A percentile compares a stretch with the other conserved stretches of the same genome.
Evolutionary conservation across 2,888 invertebrate species (phyloP).

Genomic region (Phaonia tiefii): DNA sequence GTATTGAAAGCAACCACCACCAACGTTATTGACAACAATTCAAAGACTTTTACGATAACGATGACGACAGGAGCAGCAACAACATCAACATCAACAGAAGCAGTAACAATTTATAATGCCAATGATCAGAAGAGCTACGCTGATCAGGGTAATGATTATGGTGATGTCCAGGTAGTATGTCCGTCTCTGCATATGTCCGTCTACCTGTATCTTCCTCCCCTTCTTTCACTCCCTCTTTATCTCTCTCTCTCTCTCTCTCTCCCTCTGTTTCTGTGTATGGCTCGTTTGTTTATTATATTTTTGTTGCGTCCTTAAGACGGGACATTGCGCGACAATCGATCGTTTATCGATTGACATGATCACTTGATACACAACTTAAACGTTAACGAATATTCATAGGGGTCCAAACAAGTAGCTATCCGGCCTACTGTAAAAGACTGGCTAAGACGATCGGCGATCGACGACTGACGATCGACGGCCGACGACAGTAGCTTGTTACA

Average conservation of each 20-base stretch:
- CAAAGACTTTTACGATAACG: conserved; percentile 38
- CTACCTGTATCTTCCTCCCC: not conserved
- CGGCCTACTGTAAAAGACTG: too few relatives aligned
- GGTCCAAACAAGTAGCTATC: not conserved
- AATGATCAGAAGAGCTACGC: conserved; percentile 48
- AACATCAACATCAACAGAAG: conserved; percentile 18
- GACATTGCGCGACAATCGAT: conserved; percentile 71
- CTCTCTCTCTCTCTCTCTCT: not conserved
- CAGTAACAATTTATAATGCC: conserved; percentile 61
- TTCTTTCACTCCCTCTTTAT: not conserved
- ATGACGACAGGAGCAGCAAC: conserved; percentile 5
- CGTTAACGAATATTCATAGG: conserved; percentile 31
- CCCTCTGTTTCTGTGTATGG: not conserved
- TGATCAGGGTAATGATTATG: conserved; percentile 41
- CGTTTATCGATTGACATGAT: conserved; percentile 75
- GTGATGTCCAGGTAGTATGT: conserved; percentile 1
- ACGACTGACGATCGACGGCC: not conserved
- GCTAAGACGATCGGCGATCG: not conserved
- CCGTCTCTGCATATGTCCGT: not conserved
- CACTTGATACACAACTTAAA: conserved; percentile 66
- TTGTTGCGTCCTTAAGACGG: conserved; percentile 50
- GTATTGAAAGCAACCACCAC: conserved; percentile 32
- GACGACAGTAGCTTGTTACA: conserved; percentile 54
- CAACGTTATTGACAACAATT: conserved; percentile 51
- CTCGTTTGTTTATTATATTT: conserved; percentile 18